Evolutionary conservation across 2,113 vertebrate species (phyloP), one percentile per base, ranked within the genome.

Genomic region (Odocoileus hemionus): DNA sequence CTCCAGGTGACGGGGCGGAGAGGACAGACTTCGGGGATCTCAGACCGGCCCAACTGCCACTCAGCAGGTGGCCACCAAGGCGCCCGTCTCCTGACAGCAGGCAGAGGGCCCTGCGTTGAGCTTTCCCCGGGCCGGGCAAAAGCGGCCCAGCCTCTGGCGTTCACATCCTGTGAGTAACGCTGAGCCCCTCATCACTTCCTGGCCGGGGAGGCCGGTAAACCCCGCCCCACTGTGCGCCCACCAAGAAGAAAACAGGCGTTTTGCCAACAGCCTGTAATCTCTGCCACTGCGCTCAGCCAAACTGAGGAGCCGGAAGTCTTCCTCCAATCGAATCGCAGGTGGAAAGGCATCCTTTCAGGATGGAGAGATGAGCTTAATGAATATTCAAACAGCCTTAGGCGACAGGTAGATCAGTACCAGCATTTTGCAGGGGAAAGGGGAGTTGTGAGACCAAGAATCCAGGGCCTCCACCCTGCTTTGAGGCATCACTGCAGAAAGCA

Each of bases 81-180:
- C 33, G 39, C 39, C 39, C 3, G 1, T 52, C n/a, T 70, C 50
- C 82, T 10, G 3, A 0, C 19, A 4, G 16, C 0, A 0, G 86
- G 19, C 19, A 4, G 4, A 2, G 1, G 23, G 3, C 15, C 25
- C 3, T 2, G 36, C 0, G 2, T 2, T 6, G 5, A 4, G 5
- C 2, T 17, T n/a, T n/a, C 76, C 39, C 12, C 5, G 3, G 60
- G 52, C 13, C 52, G 13, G 86, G 19, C 93, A 12, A n/a, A 12
- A 2, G 47, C 3, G 57, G 39, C 47, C 50, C 19, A 6, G 3
- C 5, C 5, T 9, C 4, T 2, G 0, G 0, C 0, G 1, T 15
- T 19, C 30, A 2, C 1, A 0, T 9, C 11, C 12, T 25, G 3
- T 0, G 7, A 17, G 13, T 1, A 28, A 33, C 21, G 14, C 14